These are phyloP conservation scores for Luperina testacea DNA, from an alignment of 2,888 invertebrate genomes.

Conservation along the genomic window DNA sequence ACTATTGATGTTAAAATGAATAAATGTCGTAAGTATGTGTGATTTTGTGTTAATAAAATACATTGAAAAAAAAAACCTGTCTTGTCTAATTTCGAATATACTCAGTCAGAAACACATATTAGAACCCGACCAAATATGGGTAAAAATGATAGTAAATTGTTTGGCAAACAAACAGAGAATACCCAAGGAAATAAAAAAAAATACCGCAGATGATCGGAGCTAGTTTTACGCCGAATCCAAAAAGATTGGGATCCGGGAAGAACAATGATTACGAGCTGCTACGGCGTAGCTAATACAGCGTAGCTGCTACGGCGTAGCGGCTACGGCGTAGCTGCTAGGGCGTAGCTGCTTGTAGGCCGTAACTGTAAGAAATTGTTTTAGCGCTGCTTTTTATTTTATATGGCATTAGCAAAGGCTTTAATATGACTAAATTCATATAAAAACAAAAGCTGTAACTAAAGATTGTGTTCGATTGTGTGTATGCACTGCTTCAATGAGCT, in stretches of 20 bases:
- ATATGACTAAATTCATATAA: background rate
- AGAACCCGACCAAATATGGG: background rate
- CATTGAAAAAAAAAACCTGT: background rate
- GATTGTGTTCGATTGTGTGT: slow-evolving; percentile 1
- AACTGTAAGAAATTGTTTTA: background rate
- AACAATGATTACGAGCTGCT: background rate
- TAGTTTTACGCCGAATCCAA: background rate
- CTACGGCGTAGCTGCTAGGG: background rate
- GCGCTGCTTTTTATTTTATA: no score
- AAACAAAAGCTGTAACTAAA: background rate
- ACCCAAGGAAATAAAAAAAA: background rate
- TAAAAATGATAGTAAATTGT: background rate
- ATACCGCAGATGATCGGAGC: background rate
- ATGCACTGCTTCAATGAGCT: background rate
- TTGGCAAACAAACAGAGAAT: background rate
- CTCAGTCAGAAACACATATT: background rate
- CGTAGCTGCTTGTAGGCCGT: background rate
- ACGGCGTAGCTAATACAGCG: background rate
- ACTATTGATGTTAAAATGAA: background rate
- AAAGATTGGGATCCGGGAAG: background rate
- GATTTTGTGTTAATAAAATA: background rate
- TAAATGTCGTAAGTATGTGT: background rate
- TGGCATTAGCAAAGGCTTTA: background rate
- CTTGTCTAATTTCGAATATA: background rate
- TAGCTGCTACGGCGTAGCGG: background rate